Evolutionary conservation across 2,888 invertebrate genomes (phyloP).

Genomic region (Ophioninae sp.): DNA sequence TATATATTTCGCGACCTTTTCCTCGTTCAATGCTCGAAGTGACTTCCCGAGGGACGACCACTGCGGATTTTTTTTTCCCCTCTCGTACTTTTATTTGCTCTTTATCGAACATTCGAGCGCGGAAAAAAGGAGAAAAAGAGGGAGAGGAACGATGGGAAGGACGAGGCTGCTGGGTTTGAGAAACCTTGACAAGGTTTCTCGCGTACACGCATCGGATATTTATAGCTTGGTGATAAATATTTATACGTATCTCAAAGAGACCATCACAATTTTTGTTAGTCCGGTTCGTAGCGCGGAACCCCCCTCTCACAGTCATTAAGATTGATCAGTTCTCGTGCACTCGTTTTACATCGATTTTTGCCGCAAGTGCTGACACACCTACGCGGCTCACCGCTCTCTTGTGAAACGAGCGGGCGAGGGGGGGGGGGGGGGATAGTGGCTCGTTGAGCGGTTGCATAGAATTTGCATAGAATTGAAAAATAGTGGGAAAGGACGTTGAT

Average conservation of each 20-base stretch:
- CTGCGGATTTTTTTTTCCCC: slow-evolving; percentile 17
- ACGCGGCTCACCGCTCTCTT: too few species aligned
- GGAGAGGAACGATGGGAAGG: slow-evolving; percentile 21
- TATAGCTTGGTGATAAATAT: not conserved
- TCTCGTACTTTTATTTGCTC: not conserved
- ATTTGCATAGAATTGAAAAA: not conserved
- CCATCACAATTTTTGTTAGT: too few species aligned
- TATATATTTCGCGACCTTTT: slow-evolving; percentile 46
- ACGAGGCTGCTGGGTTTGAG: slow-evolving; percentile 17
- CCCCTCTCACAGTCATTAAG: too few species aligned
- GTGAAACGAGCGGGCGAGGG: too few species aligned
- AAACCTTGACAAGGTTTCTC: slow-evolving; percentile 42
- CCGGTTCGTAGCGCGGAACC: too few species aligned
- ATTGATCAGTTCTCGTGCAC: too few species aligned
- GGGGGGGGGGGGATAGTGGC: too few species aligned
- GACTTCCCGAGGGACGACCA: slow-evolving; percentile 53
- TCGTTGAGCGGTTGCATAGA: too few species aligned
- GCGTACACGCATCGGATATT: not conserved
- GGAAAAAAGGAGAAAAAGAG: not conserved
- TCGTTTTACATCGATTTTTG: too few species aligned
- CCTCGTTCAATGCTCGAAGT: slow-evolving; percentile 51
- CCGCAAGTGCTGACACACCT: too few species aligned
- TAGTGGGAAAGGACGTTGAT: not conserved
- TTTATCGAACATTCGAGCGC: slow-evolving; percentile 10
- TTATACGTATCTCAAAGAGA: not conserved